These are phyloP conservation scores for Myotis myotis DNA, from an alignment of 2,797 vertebrate species.

Conservation along the genomic window DNA sequence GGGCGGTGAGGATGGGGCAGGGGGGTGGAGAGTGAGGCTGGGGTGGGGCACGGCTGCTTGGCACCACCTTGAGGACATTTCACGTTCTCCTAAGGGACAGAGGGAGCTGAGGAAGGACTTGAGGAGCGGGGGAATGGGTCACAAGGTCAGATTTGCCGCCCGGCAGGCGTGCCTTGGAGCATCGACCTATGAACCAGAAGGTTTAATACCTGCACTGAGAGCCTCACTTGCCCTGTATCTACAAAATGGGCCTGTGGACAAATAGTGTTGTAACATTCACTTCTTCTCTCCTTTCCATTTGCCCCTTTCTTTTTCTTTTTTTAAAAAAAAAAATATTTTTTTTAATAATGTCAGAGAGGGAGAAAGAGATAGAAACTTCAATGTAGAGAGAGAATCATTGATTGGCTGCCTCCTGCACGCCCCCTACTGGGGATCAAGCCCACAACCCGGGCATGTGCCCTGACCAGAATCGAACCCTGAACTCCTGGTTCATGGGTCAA, in stretches of 20 bases:
- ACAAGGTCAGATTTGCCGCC: background rate
- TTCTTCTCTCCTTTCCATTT: background rate
- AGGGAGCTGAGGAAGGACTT: background rate
- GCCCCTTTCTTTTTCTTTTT: background rate
- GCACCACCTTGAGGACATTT: background rate
- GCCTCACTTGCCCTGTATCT: background rate
- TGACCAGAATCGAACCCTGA: too few relatives aligned
- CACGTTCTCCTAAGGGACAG: background rate
- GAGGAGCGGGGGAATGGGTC: background rate
- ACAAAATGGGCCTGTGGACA: background rate
- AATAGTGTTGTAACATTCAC: background rate
- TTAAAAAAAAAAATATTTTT: too few relatives aligned
- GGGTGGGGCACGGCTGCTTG: accelerated
- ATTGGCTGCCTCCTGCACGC: too few relatives aligned
- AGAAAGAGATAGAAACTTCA: too few relatives aligned
- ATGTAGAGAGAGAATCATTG: too few relatives aligned
- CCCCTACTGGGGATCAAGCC: too few relatives aligned
- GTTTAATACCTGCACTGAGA: background rate
- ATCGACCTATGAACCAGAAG: too few relatives aligned
- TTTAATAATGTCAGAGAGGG: too few relatives aligned
- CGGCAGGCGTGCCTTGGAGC: too few relatives aligned
- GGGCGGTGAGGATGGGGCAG: background rate
- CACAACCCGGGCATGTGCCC: too few relatives aligned
- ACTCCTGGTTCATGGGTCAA: too few relatives aligned
- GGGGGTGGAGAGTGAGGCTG: background rate